These are phyloP conservation scores for Crocodylus rhombifer DNA, from an alignment of 2,797 vertebrate species.

Conservation along the genomic window DNA sequence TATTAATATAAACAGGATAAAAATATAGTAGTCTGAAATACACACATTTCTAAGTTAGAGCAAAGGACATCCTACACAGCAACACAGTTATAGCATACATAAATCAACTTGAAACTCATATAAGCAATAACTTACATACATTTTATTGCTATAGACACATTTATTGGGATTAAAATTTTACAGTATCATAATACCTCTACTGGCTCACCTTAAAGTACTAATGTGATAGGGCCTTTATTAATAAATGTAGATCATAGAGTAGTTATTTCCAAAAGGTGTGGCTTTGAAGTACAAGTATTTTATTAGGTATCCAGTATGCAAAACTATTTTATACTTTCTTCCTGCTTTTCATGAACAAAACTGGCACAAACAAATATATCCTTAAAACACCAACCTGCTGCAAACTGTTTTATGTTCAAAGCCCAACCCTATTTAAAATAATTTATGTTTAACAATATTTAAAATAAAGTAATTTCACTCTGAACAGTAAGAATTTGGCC, in stretches of 20 bases:
- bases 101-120: constrained; percentile 74
- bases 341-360: background rate
- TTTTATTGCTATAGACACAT: constrained; percentile 78
- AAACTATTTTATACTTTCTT: background rate
- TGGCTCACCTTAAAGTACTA: constrained; percentile 76
- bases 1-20: constrained; percentile 22
- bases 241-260: constrained; percentile 59
- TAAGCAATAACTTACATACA: constrained; percentile 69
- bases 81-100: constrained; percentile 48
- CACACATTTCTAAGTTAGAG: background rate
- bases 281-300: constrained; percentile 54
- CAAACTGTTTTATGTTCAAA: no score
- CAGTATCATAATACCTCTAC: constrained; percentile 75
- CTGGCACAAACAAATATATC: background rate
- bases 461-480: background rate
- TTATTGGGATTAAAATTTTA: constrained; percentile 81
- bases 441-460: background rate
- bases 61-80: background rate
- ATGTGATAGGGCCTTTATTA: constrained; percentile 71
- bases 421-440: no score
- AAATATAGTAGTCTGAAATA: background rate
- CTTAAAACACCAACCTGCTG: background rate
- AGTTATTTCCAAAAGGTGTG: constrained; percentile 63
- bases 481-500: constrained; percentile 9
- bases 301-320: constrained; percentile 41